Evolutionary conservation across 1,140 invertebrate genomes (phyloP), one percentile per base, ranked within the genome.

Genomic region (Brachionus sp.): DNA sequence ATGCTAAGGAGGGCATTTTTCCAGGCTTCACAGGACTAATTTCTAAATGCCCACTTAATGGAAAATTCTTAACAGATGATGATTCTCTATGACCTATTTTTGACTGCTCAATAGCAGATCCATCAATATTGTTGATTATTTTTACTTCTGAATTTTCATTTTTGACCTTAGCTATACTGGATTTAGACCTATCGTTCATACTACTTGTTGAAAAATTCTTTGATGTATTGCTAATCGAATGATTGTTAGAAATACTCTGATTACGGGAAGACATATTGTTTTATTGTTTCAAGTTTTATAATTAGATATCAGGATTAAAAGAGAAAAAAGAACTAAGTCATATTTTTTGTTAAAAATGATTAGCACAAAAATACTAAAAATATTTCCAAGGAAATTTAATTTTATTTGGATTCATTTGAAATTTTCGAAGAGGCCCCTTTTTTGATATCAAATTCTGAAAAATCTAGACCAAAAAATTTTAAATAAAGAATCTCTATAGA

Each of bases 301-400:
- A 33, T 66, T 33, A 66, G 29, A 33, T 12, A 37, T 16, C 29
- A 12, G 64, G 64, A 66, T 66, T 66, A 66, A 66, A 66, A n/a
- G 9, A 66, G 29, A 66, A 66, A 33, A 66, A 33, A 66, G 0
- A 57, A 57, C 50, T 25, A 23, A 57, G 16, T 57, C 44, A 50
- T 50, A 50, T 50, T 50, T 50, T 46, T 50, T 7, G 16, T 9
- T 57, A 66, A 66, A 23, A 33, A 33, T n/a, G 25, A 33, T 35
- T 66, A 10, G 13, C 19, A 0, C 25, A 9, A 46, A 46, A 44
- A 75, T 50, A 75, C 13, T 46, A 75, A 75, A 46, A 75, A 46
- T 25, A 75, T 75, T 70, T 70, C 66, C 66, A 39, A 16, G 66
- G 66, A 37, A 70, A 70, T 70, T 70, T 70, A 70, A 70, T 70